Evolutionary conservation across 2,888 invertebrate genomes (phyloP), one percentile per base, ranked within the genome.

Genomic region (Cinara cedri): DNA sequence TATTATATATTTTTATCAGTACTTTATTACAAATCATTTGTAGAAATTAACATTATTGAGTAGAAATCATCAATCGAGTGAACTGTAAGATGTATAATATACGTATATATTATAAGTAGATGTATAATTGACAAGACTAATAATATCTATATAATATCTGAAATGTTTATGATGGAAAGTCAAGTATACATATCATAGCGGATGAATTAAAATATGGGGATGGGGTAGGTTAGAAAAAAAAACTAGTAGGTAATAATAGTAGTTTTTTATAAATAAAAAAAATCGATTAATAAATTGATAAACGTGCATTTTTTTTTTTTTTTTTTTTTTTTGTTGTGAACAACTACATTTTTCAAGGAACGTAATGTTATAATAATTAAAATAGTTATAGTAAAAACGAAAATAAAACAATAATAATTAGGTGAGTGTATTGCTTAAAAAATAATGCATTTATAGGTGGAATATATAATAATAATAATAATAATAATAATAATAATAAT

Each of bases 271-370:
- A 34, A 34, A 34, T 34, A 26, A 8, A 68, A 68, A 49, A 49
- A 68, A 24, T 34, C n/a, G n/a, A n/a, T n/a, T n/a, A n/a, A n/a
- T n/a, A 51, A 68, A 42, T 51, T 9, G 16, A 24, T 10, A 24
- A 14, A 63, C n/a, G 62, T 74, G 51, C 51, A 42, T 16, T 11
- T 74, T 62, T n/a, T n/a, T n/a, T n/a, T n/a, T n/a, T n/a, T n/a
- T n/a, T n/a, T n/a, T n/a, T n/a, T n/a, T n/a, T n/a, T n/a, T n/a
- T n/a, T n/a, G n/a, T n/a, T n/a, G n/a, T n/a, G 63, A 62, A 51
- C 62, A 24, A 63, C 42, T 74, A 74, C 51, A 44, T 51, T 54
- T 65, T 54, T 19, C 4, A 24, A 75, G 44, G 54, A 75, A 75
- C 54, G 13, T 54, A 63, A 49, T n/a, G n/a, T n/a, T n/a, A n/a